Percentiles rank a stretch among this genome's conserved stretches.
Evolutionary conservation across 2,113 vertebrate genomes (phyloP).

Genomic region (Pitta sordida): DNA sequence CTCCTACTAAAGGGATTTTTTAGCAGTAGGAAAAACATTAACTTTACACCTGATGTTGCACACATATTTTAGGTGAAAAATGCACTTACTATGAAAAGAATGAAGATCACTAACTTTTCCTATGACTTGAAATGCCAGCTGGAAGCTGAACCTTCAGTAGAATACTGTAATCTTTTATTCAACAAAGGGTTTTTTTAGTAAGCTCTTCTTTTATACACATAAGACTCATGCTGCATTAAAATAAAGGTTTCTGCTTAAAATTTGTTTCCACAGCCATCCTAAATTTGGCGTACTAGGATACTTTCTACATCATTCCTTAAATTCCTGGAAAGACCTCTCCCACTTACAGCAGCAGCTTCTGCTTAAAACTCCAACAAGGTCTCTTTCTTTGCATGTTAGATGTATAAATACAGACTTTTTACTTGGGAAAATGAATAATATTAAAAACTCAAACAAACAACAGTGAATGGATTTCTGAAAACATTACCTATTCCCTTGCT

Average conservation of each 20-base stretch:
- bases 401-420: slow-evolving; percentile 20
- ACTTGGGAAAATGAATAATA: slow-evolving; percentile 15
- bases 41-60: background rate
- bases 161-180: background rate
- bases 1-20: background rate
- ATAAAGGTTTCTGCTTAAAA: slow-evolving; percentile 53
- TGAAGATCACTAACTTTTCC: background rate
- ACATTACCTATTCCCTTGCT: background rate
- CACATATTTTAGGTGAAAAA: background rate
- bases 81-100: background rate
- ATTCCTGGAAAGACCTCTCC: slow-evolving; percentile 76
- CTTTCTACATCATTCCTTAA: slow-evolving; percentile 78
- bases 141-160: background rate
- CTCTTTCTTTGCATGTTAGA: slow-evolving; percentile 60
- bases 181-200: background rate
- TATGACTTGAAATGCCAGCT: background rate
- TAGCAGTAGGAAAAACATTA: background rate
- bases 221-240: slow-evolving; percentile 41
- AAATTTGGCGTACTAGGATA: slow-evolving; percentile 66
- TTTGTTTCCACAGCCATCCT: slow-evolving; percentile 58
- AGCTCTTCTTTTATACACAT: background rate
- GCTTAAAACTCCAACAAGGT: slow-evolving; percentile 66
- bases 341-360: slow-evolving; percentile 64
- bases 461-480: background rate
- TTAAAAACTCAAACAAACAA: background rate